Percentiles rank a stretch among this genome's conserved stretches.
Evolutionary conservation across 2,797 vertebrate species (phyloP).

Genomic region (Rhinoraja longicauda): DNA sequence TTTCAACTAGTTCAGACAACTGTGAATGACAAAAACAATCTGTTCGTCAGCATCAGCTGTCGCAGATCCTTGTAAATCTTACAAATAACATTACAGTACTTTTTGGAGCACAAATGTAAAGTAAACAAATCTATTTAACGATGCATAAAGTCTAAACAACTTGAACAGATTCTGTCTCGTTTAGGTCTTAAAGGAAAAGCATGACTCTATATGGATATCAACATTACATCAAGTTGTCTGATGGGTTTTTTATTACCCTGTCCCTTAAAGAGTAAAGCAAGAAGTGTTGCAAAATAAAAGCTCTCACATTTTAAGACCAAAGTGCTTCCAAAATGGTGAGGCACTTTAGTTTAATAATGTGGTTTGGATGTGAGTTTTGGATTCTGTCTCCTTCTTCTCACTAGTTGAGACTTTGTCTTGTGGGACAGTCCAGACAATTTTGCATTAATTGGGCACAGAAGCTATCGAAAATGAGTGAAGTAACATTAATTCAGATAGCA

Average conservation of each 20-base stretch:
- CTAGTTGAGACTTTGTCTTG: not conserved
- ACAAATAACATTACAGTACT: conserved; percentile 55
- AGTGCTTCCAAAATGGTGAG: not conserved
- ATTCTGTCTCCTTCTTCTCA: not conserved
- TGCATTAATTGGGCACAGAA: not conserved
- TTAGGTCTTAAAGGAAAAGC: not conserved
- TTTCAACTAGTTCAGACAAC: conserved; percentile 55
- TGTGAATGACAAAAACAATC: conserved; percentile 55
- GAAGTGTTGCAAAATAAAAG: not conserved
- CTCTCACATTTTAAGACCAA: not conserved
- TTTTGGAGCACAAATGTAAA: conserved; percentile 23
- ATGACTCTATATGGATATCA: not conserved
- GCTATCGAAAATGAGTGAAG: not conserved
- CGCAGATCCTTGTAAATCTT: conserved; percentile 62
- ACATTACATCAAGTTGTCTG: not conserved
- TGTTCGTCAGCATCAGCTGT: conserved; percentile 51
- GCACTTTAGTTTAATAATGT: not conserved
- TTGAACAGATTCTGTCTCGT: conserved; percentile 13
- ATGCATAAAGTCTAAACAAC: conserved; percentile 21
- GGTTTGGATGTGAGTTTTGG: not conserved
- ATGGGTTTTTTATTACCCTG: not conserved
- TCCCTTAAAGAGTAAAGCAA: conserved; percentile 1
- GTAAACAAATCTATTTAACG: conserved; percentile 24
- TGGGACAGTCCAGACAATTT: not conserved
- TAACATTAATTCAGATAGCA: not conserved